These are phyloP conservation scores for Myripristis murdjan DNA, from an alignment of 2,797 vertebrate species.

Conservation along the genomic window DNA sequence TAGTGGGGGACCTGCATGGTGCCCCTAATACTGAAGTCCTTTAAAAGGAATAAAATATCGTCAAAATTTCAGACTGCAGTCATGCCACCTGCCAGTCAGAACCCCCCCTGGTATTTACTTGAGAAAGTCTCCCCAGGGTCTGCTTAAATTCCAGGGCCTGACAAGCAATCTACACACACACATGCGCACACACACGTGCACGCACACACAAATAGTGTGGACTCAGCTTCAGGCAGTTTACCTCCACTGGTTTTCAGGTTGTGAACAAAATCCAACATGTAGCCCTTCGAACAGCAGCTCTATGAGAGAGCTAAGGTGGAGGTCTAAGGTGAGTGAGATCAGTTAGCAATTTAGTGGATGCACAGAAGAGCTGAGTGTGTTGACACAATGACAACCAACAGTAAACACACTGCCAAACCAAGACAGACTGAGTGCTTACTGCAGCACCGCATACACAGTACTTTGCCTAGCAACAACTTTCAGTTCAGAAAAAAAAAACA, in stretches of 20 bases:
- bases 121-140: constrained; percentile 42
- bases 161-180: constrained; percentile 19
- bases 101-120: constrained; percentile 42
- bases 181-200: constrained; percentile 11
- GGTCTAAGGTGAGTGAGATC: constrained; percentile 8
- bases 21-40: constrained; percentile 39
- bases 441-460: constrained; percentile 19
- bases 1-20: constrained; percentile 36
- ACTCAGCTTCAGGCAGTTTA: constrained; percentile 34
- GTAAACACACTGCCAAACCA: constrained; percentile 15
- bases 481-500: constrained; percentile 19
- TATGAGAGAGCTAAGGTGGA: background rate
- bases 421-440: constrained; percentile 32
- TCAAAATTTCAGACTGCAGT: constrained; percentile 39
- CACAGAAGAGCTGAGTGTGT: background rate
- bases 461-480: constrained; percentile 17
- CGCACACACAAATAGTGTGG: constrained; percentile 4
- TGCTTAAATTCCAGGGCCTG: constrained; percentile 51
- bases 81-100: constrained; percentile 46
- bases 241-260: constrained; percentile 8
- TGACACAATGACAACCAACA: constrained; percentile 4
- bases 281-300: constrained; percentile 14
- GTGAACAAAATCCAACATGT: constrained; percentile 10
- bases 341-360: background rate
- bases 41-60: constrained; percentile 31